phyloP scores from a whole-genome alignment of 2,797 vertebrate genomes.

The Loriculus beryllinus region DNA sequence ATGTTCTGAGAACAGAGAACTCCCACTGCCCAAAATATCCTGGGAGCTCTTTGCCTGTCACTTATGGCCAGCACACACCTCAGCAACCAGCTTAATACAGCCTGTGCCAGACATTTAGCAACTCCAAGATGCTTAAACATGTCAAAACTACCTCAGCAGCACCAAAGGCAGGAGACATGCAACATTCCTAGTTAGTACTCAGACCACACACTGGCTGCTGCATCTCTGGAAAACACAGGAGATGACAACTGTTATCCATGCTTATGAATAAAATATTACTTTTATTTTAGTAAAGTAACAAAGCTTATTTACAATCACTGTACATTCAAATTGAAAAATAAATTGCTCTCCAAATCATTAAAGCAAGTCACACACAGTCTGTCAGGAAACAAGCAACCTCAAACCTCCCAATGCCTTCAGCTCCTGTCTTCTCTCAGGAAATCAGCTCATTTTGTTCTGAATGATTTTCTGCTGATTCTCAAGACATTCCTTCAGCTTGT shows the following conservation, averaged over 20 bases:
- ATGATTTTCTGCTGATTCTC: constrained; percentile 88
- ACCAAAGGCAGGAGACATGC: not conserved
- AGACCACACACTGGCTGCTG: not conserved
- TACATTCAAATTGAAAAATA: constrained; percentile 49
- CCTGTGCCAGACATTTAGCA: not conserved
- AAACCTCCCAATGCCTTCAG: constrained; percentile 10
- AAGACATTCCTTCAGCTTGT: constrained; percentile 94
- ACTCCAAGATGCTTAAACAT: not conserved
- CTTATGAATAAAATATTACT: constrained; percentile 43
- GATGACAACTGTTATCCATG: not conserved
- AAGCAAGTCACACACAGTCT: constrained; percentile 33
- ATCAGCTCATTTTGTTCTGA: constrained; percentile 73
- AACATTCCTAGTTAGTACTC: not conserved
- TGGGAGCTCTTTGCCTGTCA: not conserved
- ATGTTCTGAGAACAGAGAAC: not conserved
- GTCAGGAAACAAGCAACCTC: constrained; percentile 6
- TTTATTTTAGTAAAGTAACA: constrained; percentile 65
- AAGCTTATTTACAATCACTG: constrained; percentile 59
- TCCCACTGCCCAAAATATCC: not conserved
- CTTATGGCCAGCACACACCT: not conserved
- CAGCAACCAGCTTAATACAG: not conserved
- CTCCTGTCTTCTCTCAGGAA: not conserved
- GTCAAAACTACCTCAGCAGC: not conserved
- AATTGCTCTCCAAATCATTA: not conserved
- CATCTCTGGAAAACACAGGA: not conserved